These are phyloP conservation scores for Caenorhabditis elegans DNA, from an alignment of 1,140 invertebrate species.

Conservation along the genomic window DNA sequence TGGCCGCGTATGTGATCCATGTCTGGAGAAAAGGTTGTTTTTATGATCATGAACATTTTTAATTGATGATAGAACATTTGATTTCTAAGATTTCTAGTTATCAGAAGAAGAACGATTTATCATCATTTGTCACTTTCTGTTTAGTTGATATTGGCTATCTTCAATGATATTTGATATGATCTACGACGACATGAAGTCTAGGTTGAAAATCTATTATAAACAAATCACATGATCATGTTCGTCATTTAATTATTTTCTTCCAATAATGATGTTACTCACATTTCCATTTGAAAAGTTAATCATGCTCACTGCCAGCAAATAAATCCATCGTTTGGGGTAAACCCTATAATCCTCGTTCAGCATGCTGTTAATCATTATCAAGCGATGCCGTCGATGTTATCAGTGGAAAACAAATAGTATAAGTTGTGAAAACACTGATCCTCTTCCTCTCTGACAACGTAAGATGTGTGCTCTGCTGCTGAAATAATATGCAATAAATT, in stretches of 20 bases:
- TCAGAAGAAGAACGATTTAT: neutral
- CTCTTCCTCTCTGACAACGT: no score
- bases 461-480: no score
- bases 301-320: constrained; percentile 66
- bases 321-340: constrained; percentile 67
- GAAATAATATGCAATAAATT: no score
- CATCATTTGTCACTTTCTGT: neutral
- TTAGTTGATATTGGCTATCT: neutral
- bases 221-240: no score
- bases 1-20: constrained; percentile 70
- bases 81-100: neutral
- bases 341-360: constrained; percentile 21
- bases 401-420: neutral
- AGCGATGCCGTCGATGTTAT: neutral
- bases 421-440: neutral
- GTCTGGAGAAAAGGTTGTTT: constrained; percentile 64
- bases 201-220: neutral
- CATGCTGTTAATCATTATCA: neutral
- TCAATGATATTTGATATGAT: neutral
- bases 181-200: neutral
- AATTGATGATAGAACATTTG: no score
- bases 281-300: constrained; percentile 69
- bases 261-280: no score
- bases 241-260: no score
- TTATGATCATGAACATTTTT: no score